phyloP scores from a whole-genome alignment of 1,140 invertebrate species.

The Drosophila santomea region DNA sequence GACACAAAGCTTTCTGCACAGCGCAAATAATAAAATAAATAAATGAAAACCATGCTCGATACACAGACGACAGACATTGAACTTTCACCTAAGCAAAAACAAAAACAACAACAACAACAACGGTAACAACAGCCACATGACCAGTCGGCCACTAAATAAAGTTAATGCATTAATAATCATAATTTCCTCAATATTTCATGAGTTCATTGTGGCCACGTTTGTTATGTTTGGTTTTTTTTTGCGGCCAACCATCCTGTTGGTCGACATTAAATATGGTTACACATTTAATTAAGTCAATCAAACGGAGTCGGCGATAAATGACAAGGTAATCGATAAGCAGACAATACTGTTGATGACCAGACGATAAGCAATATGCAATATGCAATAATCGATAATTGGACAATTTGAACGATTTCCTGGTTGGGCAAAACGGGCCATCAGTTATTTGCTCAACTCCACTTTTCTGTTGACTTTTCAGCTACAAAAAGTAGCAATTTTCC shows the following conservation, averaged over 20 bases:
- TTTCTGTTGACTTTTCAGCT: not conserved
- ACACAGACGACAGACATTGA: conserved; percentile 33
- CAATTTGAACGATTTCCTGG: conserved; percentile 1
- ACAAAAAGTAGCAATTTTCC: not conserved
- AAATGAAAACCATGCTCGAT: conserved; percentile 30
- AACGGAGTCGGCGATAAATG: conserved; percentile 52
- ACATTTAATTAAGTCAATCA: conserved; percentile 72
- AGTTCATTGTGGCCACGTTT: conserved; percentile 12
- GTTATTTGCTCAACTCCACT: not conserved
- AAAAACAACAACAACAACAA: not conserved
- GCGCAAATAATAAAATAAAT: conserved; percentile 40
- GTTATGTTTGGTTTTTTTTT: conserved; percentile 7
- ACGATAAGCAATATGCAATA: conserved; percentile 17
- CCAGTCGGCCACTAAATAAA: conserved; percentile 38
- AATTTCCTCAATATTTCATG: conserved; percentile 59
- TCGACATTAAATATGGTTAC: conserved; percentile 67
- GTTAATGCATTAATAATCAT: conserved; percentile 72
- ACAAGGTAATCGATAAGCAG: conserved; percentile 59
- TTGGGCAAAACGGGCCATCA: no score
- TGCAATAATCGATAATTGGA: conserved; percentile 25
- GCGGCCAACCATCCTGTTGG: conserved; percentile 12
- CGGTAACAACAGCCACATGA: not conserved
- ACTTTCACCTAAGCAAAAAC: conserved; percentile 42
- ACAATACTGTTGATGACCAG: conserved; percentile 27
- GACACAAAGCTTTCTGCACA: conserved; percentile 76